Evolutionary conservation across 1,140 invertebrate genomes (phyloP).

Genomic region (Drosophila ercepeae): DNA sequence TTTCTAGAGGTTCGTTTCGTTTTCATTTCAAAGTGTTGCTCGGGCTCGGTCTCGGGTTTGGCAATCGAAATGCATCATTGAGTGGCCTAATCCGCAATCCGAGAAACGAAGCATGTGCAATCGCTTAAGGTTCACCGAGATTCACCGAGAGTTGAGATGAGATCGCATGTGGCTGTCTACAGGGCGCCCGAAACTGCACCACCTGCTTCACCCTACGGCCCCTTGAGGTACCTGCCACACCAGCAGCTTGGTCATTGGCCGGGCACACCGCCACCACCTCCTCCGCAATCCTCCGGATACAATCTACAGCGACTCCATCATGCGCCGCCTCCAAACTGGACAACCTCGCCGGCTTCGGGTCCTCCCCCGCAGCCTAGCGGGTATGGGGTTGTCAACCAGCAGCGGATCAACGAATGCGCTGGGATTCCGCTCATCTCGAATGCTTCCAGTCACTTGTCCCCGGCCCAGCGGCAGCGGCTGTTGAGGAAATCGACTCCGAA

Average conservation of each 20-base stretch:
- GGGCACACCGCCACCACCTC: constrained; percentile 5
- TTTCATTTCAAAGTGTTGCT: constrained; percentile 62
- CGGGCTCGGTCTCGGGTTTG: constrained; percentile 30
- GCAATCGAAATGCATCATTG: constrained; percentile 54
- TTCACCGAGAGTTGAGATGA: constrained; percentile 57
- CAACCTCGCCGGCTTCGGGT: constrained; percentile 16
- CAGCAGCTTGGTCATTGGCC: constrained; percentile 22
- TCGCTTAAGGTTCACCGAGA: constrained; percentile 37
- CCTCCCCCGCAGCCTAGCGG: neutral
- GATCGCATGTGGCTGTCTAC: constrained; percentile 77
- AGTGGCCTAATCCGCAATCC: constrained; percentile 28
- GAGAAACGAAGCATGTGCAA: constrained; percentile 58
- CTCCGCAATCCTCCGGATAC: constrained; percentile 2
- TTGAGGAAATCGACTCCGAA: constrained; percentile 58
- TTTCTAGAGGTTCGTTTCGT: constrained; percentile 65
- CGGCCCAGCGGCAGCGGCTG: constrained; percentile 65
- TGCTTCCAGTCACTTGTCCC: constrained; percentile 81
- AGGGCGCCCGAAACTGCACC: constrained; percentile 63
- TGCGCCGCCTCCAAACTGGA: constrained; percentile 13
- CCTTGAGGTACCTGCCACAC: constrained; percentile 39
- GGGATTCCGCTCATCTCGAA: constrained; percentile 89
- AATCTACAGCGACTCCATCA: constrained; percentile 17
- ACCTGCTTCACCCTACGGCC: constrained; percentile 38
- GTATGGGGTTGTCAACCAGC: constrained; percentile 66
- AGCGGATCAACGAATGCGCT: constrained; percentile 85